These are phyloP conservation scores for Hylaeus anthracinus DNA, from an alignment of 1,140 invertebrate genomes.

Conservation along the genomic window DNA sequence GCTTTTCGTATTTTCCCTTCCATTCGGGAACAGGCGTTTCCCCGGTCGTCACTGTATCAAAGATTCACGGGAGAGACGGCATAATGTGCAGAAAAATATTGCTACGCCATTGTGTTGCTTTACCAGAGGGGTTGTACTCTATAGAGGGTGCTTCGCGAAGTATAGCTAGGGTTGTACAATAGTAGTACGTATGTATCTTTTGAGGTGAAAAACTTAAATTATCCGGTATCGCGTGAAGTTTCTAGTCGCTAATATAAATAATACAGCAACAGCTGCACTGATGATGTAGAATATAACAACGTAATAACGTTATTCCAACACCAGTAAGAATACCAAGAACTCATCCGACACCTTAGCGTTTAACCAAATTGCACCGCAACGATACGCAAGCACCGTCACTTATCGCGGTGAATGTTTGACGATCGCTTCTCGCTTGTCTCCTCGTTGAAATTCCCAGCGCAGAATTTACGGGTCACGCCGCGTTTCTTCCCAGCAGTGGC, in stretches of 20 bases:
- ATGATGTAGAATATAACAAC: too few relatives aligned
- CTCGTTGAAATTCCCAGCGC: constrained; percentile 35
- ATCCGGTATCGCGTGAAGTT: too few relatives aligned
- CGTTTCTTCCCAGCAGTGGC: background rate
- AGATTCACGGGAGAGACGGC: background rate
- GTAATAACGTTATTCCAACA: too few relatives aligned
- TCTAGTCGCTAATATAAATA: too few relatives aligned
- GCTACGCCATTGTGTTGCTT: background rate
- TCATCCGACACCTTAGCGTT: background rate
- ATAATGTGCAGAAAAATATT: background rate
- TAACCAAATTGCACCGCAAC: background rate
- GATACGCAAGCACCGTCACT: background rate
- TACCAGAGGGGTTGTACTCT: too few relatives aligned
- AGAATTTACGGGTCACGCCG: background rate
- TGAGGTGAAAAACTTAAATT: too few relatives aligned
- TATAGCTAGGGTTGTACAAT: too few relatives aligned
- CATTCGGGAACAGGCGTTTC: background rate
- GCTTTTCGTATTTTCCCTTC: constrained; percentile 6
- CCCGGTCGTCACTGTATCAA: background rate
- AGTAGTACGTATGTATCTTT: too few relatives aligned
- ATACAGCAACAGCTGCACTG: too few relatives aligned
- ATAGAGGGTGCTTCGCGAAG: too few relatives aligned
- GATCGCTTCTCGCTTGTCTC: constrained; percentile 11
- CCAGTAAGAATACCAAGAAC: background rate
- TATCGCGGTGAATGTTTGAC: constrained; percentile 24